Evolutionary conservation across 2,888 invertebrate genomes (phyloP).

Genomic region (Drosophila anomelani): DNA sequence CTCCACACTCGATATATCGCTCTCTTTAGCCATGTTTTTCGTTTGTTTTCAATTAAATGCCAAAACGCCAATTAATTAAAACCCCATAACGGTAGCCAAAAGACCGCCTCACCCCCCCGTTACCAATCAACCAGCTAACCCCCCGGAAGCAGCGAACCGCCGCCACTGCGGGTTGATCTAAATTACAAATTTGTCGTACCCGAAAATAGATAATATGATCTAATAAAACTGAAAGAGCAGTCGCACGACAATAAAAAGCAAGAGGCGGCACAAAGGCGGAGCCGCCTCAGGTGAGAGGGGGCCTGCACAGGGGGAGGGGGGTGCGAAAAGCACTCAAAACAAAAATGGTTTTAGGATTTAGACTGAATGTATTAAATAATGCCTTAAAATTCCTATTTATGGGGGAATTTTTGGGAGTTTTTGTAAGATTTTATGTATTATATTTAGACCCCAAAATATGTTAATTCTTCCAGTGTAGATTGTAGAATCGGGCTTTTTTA

Average conservation of each 20-base stretch:
- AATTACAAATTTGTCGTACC: conserved; percentile 77
- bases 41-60: conserved; percentile 72
- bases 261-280: conserved; percentile 30
- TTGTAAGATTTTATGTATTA: too few species aligned
- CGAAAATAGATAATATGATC: conserved; percentile 78
- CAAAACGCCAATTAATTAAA: conserved; percentile 77
- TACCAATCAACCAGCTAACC: not conserved
- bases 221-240: conserved; percentile 76
- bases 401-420: not conserved
- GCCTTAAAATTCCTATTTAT: too few species aligned
- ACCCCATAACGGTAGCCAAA: conserved; percentile 68
- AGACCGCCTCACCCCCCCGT: not conserved
- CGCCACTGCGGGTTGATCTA: conserved; percentile 60
- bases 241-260: conserved; percentile 70
- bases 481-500: conserved; percentile 5
- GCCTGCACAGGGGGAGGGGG: not conserved
- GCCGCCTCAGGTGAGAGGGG: conserved; percentile 30
- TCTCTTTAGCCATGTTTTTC: conserved; percentile 11
- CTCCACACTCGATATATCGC: not conserved
- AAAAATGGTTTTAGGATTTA: not conserved
- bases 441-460: not conserved
- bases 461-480: conserved; percentile 9
- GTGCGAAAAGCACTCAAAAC: conserved; percentile 25
- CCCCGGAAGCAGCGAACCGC: conserved; percentile 34
- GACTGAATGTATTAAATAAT: not conserved